Evolutionary conservation across 1,140 invertebrate species (phyloP).

Genomic region (Branchinecta lindahli): DNA sequence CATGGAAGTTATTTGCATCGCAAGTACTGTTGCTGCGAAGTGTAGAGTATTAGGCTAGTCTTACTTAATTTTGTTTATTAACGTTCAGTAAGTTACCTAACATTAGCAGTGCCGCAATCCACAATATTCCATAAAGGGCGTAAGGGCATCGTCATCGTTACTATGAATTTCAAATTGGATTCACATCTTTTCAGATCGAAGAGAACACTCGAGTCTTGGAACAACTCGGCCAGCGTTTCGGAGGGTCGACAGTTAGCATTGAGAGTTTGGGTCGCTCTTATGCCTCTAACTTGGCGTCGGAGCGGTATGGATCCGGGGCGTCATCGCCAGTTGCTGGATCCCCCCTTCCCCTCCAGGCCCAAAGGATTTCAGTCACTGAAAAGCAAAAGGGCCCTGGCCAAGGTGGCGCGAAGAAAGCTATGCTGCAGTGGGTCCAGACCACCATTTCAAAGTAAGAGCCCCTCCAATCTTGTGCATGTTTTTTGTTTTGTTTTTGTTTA

Average conservation of each 20-base stretch:
- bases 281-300: conserved; percentile 20
- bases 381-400: conserved; percentile 49
- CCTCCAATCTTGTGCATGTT: conserved; percentile 6
- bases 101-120: no score
- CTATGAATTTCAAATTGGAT: no score
- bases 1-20: no score
- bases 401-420: conserved; percentile 65
- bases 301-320: conserved; percentile 15
- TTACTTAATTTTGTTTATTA: no score
- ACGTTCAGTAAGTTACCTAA: no score
- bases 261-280: conserved; percentile 32
- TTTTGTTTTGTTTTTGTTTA: not conserved
- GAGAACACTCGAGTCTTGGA: conserved; percentile 81
- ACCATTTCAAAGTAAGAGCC: conserved; percentile 66
- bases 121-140: no score
- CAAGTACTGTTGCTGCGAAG: no score
- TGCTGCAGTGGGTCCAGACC: conserved; percentile 87
- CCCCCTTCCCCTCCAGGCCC: conserved; percentile 24
- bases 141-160: no score
- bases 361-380: conserved; percentile 37
- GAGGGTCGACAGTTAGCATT: conserved; percentile 57
- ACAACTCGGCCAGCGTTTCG: conserved; percentile 61
- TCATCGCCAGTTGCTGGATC: not conserved
- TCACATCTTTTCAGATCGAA: conserved; percentile 57
- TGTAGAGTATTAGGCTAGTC: no score